Evolutionary conservation across 2,797 vertebrate genomes (phyloP).

Genomic region (Protonibea diacanthus): DNA sequence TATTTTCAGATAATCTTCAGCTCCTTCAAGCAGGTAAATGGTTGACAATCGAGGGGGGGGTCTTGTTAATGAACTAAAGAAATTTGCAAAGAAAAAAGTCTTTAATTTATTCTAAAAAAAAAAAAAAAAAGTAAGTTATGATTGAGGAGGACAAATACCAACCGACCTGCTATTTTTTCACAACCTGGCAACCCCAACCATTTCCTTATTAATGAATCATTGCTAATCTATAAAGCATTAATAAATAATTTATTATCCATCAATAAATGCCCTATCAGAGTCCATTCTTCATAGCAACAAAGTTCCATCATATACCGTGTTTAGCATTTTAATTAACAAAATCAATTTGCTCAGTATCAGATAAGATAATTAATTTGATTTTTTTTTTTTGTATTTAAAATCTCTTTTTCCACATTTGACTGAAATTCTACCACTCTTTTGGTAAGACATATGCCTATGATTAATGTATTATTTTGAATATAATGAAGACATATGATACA

Average conservation of each 20-base stretch:
- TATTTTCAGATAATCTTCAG: not conserved
- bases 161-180: not conserved
- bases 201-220: not conserved
- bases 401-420: not conserved
- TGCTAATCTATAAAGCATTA: not conserved
- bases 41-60: not conserved
- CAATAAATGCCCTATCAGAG: not conserved
- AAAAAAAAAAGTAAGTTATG: not conserved
- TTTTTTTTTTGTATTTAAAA: not conserved
- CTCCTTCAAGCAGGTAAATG: not conserved
- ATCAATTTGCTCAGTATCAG: not conserved
- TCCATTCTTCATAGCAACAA: not conserved
- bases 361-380: not conserved
- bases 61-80: not conserved
- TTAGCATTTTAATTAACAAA: not conserved
- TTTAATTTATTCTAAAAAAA: too few relatives aligned
- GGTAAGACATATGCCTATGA: not conserved
- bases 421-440: not conserved
- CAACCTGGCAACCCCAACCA: slow-evolving; percentile 6
- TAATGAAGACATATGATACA: not conserved
- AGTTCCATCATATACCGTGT: not conserved
- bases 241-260: not conserved
- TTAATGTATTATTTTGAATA: not conserved
- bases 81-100: not conserved
- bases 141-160: not conserved